Evolutionary conservation across 2,113 vertebrate genomes (phyloP), one percentile per base, ranked within the genome.

Genomic region (Paratilapia polleni): DNA sequence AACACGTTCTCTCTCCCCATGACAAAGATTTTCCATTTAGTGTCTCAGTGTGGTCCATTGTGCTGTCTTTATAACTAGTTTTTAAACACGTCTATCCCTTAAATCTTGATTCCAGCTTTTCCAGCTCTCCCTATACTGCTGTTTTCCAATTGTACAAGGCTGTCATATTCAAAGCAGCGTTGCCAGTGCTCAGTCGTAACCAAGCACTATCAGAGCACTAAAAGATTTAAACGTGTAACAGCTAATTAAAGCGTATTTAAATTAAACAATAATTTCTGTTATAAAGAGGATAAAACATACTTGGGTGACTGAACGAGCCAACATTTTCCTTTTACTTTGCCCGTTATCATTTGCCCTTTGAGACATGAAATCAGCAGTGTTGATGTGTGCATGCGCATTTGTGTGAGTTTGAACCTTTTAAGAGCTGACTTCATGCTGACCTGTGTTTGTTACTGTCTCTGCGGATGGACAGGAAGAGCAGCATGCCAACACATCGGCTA

Each of bases 401-500:
- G 56, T 59, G 41, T 43, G 1, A 61, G 26, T 64, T 19, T n/a
- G 12, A 60, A 54, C 36, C 15, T 80, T 38, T 81, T 7, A 64
- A 66, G 12, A 79, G 38, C 26, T 6, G 17, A 77, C 41, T 31
- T 59, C 26, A 61, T 1, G 15, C 68, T 91, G n/a, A 93, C 73
- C 34, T 31, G 36, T 63, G 1, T 90, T 78, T 88, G 76, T 91
- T 68, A 19, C 60, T 89, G 26, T 92, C 22, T 91, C 47, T 90
- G 93, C 82, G 92, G 86, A 36, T 88, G 92, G 94, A 68, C 97
- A 99, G 98, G 98, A 99, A 95, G 98, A 99, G 88, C 98, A 99
- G 49, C 98, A 99, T 59, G 98, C 98, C 78, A 99, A 99, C 93
- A 99, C 98, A 14, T 99, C 98, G 4, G 98, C 98, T 81, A 99